Evolutionary conservation across 2,888 invertebrate species (phyloP), one percentile per base, ranked within the genome.

Genomic region (Spilarctia lutea): DNA sequence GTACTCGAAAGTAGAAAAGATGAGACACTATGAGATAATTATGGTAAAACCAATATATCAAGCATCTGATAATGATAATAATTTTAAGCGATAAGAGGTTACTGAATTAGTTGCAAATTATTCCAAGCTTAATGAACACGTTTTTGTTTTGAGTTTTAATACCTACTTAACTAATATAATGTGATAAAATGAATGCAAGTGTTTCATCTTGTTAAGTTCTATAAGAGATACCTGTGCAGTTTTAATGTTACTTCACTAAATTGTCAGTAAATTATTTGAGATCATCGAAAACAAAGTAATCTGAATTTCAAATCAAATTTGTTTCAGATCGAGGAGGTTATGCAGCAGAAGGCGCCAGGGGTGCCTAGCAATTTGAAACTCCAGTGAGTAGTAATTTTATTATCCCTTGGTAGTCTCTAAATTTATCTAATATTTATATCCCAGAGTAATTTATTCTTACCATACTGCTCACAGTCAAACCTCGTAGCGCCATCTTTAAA

Each of bases 271-370:
- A 30, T 63, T 30, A n/a, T 4, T 27, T 60, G 18, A 30, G 63
- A 30, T 27, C 4, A 27, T 13, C 13, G 16, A 30, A 30, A 63
- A 18, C 2, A 18, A 63, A 63, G 16, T 70, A 10, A 56, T 30
- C 13, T 45, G 48, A 48, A 6, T 45, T 10, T n/a, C 16, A 13
- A 39, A 42, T 7, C 16, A 30, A 33, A 8, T 16, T 90, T 87
- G 82, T 92, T 92, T 69, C 86, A 95, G 95, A 93, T 95, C 92
- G 94, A 94, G 91, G 95, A 95, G 95, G 95, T 95, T 93, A 96
- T 96, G 95, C 95, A 95, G 93, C 92, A 94, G 91, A 94, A 89
- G 94, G 94, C 92, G 94, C 95, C 95, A 77, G 88, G 87, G 94
- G 95, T 94, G 95, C 95, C 95, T 91, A 90, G 85, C 87, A 92